Percentiles rank a stretch among this genome's conserved stretches.
Conservation (phyloP, 2,797 vertebrate genomes). For the Betta splendens region DNA sequence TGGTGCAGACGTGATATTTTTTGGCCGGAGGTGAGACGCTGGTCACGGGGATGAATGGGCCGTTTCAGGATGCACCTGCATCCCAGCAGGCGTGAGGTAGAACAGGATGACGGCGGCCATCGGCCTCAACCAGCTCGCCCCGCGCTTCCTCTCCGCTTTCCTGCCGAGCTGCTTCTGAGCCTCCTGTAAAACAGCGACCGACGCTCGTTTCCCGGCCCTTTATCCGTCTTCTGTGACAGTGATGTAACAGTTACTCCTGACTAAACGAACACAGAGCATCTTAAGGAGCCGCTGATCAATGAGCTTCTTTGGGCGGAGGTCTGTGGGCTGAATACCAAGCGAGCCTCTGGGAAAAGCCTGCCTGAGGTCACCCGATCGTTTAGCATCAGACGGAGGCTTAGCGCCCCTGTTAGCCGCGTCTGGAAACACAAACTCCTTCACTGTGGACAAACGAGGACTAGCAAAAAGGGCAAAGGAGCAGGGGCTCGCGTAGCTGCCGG, state of each 20-base stretch:
- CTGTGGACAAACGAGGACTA: slow-evolving; percentile 28
- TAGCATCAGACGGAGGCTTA: slow-evolving; percentile 26
- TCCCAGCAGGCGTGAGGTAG: too few relatives aligned
- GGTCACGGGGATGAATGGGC: slow-evolving; percentile 63
- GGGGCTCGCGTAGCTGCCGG: slow-evolving; percentile 7
- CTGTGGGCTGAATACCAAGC: slow-evolving; percentile 69
- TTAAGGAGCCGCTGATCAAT: slow-evolving; percentile 70
- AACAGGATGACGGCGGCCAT: too few relatives aligned
- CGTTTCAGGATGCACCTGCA: slow-evolving; percentile 46
- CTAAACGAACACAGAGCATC: slow-evolving; percentile 51
- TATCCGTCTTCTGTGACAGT: slow-evolving; percentile 61
- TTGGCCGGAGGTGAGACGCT: slow-evolving; percentile 61
- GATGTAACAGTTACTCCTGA: slow-evolving; percentile 65
- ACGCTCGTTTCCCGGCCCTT: slow-evolving; percentile 29
- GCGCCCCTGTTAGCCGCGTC: slow-evolving; percentile 37
- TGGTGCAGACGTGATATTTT: slow-evolving; percentile 78
- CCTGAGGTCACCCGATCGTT: slow-evolving; percentile 42
- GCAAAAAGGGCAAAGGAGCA: slow-evolving; percentile 27
- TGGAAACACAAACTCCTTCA: slow-evolving; percentile 43
- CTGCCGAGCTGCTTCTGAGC: too few relatives aligned
- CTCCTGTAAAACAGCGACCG: too few relatives aligned
- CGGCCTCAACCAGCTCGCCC: too few relatives aligned
- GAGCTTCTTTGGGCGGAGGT: slow-evolving; percentile 61
- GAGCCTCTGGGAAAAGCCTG: slow-evolving; percentile 41
- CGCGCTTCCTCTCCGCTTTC: too few relatives aligned